Conservation (phyloP, 2,888 invertebrate species). For the Clunio marinus region DNA sequence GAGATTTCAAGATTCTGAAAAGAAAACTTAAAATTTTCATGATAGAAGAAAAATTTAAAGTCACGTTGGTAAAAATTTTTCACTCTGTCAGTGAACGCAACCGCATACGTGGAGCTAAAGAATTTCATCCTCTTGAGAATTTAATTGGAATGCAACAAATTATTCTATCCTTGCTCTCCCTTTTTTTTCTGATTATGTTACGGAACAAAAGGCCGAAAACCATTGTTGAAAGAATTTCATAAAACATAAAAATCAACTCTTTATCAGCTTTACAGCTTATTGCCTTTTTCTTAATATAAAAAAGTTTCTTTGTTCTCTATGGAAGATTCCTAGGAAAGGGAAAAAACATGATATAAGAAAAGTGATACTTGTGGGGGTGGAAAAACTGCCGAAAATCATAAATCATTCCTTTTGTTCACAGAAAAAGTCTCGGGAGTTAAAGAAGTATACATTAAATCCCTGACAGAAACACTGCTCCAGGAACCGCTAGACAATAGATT, state of each 20-base stretch:
- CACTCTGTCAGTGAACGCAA: too few species aligned
- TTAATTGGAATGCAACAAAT: slow-evolving; percentile 38
- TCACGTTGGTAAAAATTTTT: not conserved
- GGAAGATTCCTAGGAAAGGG: too few species aligned
- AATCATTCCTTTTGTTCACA: slow-evolving; percentile 34
- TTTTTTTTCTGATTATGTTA: not conserved
- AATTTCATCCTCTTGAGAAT: slow-evolving; percentile 11
- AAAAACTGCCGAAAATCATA: slow-evolving; percentile 29
- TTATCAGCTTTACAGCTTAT: slow-evolving; percentile 39
- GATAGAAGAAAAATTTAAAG: not conserved
- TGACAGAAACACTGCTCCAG: slow-evolving; percentile 13
- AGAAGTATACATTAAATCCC: not conserved
- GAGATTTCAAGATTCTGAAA: slow-evolving; percentile 22
- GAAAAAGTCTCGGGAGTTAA: not conserved
- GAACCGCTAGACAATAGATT: slow-evolving; percentile 5
- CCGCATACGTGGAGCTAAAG: not conserved
- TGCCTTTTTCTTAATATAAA: slow-evolving; percentile 33
- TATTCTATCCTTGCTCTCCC: slow-evolving; percentile 23
- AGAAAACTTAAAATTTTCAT: not conserved
- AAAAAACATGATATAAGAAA: not conserved
- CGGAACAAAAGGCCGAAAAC: slow-evolving; percentile 9
- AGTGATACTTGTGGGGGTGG: not conserved
- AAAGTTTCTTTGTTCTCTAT: slow-evolving; percentile 33
- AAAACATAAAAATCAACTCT: slow-evolving; percentile 24
- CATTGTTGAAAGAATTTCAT: not conserved